These are phyloP conservation scores for Ectemnius cavifrons DNA, from an alignment of 2,888 invertebrate species.

Conservation along the genomic window DNA sequence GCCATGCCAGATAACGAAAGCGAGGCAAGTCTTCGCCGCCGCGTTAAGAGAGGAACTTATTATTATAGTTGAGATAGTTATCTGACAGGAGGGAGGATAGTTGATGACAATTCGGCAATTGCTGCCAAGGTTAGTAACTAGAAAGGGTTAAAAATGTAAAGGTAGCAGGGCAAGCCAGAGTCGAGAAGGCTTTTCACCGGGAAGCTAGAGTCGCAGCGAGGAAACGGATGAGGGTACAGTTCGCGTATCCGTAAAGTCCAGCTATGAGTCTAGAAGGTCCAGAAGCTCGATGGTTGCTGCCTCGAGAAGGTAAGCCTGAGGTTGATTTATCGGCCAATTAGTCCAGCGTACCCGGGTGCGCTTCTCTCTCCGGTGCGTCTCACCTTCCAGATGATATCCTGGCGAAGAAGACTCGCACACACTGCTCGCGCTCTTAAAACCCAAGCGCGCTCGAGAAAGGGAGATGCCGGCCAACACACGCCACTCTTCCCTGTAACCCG, in stretches of 20 bases:
- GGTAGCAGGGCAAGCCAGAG: too few species aligned
- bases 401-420: constrained; percentile 38
- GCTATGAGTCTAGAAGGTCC: constrained; percentile 58
- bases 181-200: too few species aligned
- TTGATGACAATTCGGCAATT: too few species aligned
- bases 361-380: constrained; percentile 74
- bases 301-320: constrained; percentile 72
- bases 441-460: constrained; percentile 25
- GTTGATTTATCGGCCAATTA: constrained; percentile 78
- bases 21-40: too few species aligned
- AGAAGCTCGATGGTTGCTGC: constrained; percentile 37
- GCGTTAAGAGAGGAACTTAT: not conserved
- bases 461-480: constrained; percentile 23
- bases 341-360: constrained; percentile 75
- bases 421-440: constrained; percentile 56
- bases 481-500: constrained; percentile 39
- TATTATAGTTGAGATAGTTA: not conserved
- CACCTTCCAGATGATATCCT: constrained; percentile 75
- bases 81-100: too few species aligned
- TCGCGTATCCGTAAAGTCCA: constrained; percentile 54
- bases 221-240: too few species aligned
- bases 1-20: too few species aligned
- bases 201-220: too few species aligned
- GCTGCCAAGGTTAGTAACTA: too few species aligned
- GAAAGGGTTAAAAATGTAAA: too few species aligned